Percentiles rank a stretch among this genome's conserved stretches.
Conservation (phyloP, 2,113 vertebrate genomes). For the Pogona vitticeps region DNA sequence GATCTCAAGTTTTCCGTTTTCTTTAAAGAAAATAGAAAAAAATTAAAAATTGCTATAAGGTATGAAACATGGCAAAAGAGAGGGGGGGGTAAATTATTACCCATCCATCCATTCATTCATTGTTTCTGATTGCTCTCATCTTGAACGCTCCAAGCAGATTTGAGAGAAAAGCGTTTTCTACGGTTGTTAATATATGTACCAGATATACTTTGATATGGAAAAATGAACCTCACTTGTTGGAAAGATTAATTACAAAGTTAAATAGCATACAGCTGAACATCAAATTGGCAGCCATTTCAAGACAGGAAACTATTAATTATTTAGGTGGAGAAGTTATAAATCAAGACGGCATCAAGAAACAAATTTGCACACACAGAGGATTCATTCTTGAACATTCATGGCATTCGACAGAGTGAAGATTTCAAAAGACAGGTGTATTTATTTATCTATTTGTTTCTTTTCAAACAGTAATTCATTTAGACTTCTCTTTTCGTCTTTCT, state of each 20-base stretch:
- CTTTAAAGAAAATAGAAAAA: too few species aligned
- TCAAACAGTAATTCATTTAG: neutral
- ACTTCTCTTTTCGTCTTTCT: neutral
- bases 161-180: constrained; percentile 9
- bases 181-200: constrained; percentile 3
- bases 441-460: neutral
- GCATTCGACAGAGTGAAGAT: neutral
- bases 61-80: too few species aligned
- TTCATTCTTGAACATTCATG: constrained; percentile 2
- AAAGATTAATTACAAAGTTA: constrained; percentile 34
- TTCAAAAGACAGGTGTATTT: neutral
- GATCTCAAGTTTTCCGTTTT: too few species aligned
- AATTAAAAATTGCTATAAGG: neutral
- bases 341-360: neutral
- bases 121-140: neutral
- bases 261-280: constrained; percentile 42
- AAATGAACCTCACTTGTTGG: constrained; percentile 19
- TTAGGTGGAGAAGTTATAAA: constrained; percentile 47
- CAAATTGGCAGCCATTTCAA: constrained; percentile 22
- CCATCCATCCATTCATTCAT: constrained; percentile 4
- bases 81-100: neutral
- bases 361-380: neutral
- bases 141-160: neutral
- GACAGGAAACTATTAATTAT: constrained; percentile 42
- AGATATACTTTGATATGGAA: constrained; percentile 6